phyloP scores from a whole-genome alignment of 2,113 vertebrate genomes.

The Oxyruncus cristatus region DNA sequence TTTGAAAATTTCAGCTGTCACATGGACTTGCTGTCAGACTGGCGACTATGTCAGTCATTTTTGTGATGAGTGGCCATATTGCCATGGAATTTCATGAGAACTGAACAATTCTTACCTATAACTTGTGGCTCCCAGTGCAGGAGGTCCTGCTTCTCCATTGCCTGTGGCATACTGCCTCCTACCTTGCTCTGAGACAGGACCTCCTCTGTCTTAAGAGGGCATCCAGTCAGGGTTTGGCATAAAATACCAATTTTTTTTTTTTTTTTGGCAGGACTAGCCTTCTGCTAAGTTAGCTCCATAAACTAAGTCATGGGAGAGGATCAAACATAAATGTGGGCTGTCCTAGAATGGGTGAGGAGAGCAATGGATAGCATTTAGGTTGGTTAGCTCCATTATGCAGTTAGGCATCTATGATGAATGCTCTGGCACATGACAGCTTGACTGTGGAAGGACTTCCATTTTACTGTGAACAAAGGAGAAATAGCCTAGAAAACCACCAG shows the following conservation, averaged over 20 bases:
- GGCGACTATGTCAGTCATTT: background rate
- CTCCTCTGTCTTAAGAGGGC: background rate
- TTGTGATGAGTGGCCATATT: background rate
- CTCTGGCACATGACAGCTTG: background rate
- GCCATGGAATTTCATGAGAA: background rate
- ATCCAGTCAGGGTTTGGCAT: background rate
- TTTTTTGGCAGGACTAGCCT: background rate
- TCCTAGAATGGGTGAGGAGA: background rate
- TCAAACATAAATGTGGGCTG: background rate
- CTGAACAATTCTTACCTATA: background rate
- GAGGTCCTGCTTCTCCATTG: background rate
- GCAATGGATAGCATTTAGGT: background rate
- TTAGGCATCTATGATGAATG: background rate
- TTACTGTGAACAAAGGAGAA: background rate
- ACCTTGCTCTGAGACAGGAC: background rate
- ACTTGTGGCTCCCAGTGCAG: background rate
- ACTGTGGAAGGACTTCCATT: background rate
- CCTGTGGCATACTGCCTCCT: background rate
- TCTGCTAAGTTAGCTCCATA: background rate
- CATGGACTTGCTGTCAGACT: background rate
- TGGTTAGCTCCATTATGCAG: background rate
- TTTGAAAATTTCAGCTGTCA: background rate
- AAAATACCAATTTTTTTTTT: background rate
- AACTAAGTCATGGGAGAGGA: background rate
- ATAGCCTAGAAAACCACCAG: background rate